These are phyloP conservation scores for Mantis religiosa DNA, from an alignment of 2,888 invertebrate species.

Conservation along the genomic window DNA sequence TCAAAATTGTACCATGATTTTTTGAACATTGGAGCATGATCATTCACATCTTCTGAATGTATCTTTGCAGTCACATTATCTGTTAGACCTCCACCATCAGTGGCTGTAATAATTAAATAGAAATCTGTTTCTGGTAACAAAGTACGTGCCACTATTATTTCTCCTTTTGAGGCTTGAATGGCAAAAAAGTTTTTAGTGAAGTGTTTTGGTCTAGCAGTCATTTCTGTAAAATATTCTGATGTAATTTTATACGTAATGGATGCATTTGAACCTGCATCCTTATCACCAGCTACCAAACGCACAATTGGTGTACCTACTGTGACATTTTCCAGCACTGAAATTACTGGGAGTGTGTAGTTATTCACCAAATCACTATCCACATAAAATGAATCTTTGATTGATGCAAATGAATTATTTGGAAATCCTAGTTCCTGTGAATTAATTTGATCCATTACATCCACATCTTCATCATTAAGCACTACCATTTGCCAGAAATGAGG, in stretches of 20 bases:
- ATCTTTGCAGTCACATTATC: constrained; percentile 67
- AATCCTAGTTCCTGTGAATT: background rate
- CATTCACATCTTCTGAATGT: constrained; percentile 74
- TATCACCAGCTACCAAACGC: constrained; percentile 66
- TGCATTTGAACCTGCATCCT: constrained; percentile 66
- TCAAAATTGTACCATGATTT: constrained; percentile 81
- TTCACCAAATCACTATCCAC: background rate
- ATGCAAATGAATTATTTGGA: background rate
- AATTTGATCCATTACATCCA: constrained; percentile 49
- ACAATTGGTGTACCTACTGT: constrained; percentile 65
- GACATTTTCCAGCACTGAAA: constrained; percentile 68
- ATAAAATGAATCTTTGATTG: background rate
- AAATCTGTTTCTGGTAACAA: constrained; percentile 73
- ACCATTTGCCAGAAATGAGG: constrained; percentile 68
- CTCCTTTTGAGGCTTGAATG: constrained; percentile 71
- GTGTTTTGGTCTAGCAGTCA: constrained; percentile 41
- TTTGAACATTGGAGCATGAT: constrained; percentile 77
- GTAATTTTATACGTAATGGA: constrained; percentile 66
- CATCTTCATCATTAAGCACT: constrained; percentile 62
- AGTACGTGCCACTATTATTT: constrained; percentile 65
- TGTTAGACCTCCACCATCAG: constrained; percentile 69
- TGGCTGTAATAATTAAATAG: constrained; percentile 68
- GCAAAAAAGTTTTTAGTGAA: constrained; percentile 62
- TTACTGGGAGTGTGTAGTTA: constrained; percentile 48
- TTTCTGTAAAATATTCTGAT: constrained; percentile 62